Percentiles rank a stretch among this genome's conserved stretches.
phyloP scores from a whole-genome alignment of 1,140 invertebrate genomes.

The Papilio xuthus region DNA sequence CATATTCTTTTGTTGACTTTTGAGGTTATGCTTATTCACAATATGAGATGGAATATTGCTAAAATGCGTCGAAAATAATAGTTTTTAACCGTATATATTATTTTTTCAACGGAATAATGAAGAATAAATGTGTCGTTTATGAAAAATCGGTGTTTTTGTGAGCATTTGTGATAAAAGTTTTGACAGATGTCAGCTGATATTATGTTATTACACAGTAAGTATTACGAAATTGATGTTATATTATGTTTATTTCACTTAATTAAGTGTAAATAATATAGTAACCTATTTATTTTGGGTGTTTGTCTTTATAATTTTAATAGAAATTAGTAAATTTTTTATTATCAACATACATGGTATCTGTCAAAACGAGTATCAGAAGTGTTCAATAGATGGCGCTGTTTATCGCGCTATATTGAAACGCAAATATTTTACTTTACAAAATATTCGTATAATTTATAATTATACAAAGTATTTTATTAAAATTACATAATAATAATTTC shows the following conservation, averaged over 20 bases:
- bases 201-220: conserved; percentile 50
- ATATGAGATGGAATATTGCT: conserved; percentile 71
- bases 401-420: background rate
- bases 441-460: background rate
- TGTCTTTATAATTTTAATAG: background rate
- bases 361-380: conserved; percentile 8
- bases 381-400: conserved; percentile 31
- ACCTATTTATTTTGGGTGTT: background rate
- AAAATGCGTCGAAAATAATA: conserved; percentile 56
- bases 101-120: conserved; percentile 46
- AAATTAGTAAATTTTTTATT: background rate
- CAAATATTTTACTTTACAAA: background rate
- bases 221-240: conserved; percentile 42
- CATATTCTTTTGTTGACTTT: conserved; percentile 23
- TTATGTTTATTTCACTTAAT: conserved; percentile 9
- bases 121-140: conserved; percentile 54
- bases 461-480: background rate
- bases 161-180: conserved; percentile 78
- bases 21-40: conserved; percentile 65
- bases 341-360: conserved; percentile 23
- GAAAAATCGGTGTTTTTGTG: conserved; percentile 69
- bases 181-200: conserved; percentile 75
- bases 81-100: conserved; percentile 48
- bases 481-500: background rate
- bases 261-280: conserved; percentile 7